Conservation (phyloP, 2,797 vertebrate species). For the Nothura maculosa region DNA sequence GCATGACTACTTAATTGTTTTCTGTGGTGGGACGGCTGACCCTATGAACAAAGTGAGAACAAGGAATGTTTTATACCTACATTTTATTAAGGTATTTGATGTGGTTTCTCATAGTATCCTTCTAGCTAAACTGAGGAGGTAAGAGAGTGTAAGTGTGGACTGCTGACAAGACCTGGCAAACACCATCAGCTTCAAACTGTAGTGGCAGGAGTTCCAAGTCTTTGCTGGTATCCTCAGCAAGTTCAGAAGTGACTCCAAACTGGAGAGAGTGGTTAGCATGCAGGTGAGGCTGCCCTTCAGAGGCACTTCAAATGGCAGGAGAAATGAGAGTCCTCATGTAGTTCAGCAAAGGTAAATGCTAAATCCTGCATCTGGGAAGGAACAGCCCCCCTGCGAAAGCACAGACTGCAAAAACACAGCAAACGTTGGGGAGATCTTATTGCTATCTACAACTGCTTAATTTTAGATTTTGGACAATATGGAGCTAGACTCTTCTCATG, state of each 20-base stretch:
- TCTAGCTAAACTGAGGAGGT: neutral
- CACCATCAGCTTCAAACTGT: fast-evolving
- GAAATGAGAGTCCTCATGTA: neutral
- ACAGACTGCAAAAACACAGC: neutral
- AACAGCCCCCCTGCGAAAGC: neutral
- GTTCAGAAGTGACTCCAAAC: neutral
- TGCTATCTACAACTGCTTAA: neutral
- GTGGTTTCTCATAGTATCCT: neutral
- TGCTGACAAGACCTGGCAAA: neutral
- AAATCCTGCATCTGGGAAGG: neutral
- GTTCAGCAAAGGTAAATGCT: neutral
- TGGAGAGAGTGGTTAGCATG: neutral
- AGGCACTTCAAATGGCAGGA: neutral
- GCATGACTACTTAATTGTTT: neutral
- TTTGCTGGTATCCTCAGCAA: neutral
- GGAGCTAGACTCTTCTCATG: neutral
- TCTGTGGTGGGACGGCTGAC: fast-evolving
- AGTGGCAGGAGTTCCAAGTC: neutral
- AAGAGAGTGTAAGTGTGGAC: neutral
- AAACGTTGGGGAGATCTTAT: neutral
- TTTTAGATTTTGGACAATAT: neutral
- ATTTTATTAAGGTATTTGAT: neutral
- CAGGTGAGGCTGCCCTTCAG: neutral
- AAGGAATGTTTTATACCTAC: neutral
- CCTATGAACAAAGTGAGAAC: neutral